A percentile compares a stretch with the other conserved stretches of the same genome.
Conservation (phyloP, 2,888 invertebrate species). For the Cephus rjabovi region DNA sequence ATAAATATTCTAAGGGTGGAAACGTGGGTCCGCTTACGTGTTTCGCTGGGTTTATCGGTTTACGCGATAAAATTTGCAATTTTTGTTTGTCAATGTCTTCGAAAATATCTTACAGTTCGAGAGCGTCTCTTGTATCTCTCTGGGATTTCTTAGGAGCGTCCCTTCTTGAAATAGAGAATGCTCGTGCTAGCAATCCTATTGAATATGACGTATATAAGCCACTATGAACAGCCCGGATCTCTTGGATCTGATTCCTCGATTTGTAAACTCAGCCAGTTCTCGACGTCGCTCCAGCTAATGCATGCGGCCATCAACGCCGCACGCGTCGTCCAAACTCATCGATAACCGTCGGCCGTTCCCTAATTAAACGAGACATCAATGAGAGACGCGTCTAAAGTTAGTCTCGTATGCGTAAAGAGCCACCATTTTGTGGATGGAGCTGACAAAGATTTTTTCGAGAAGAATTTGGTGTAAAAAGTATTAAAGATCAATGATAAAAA, state of each 20-base stretch:
- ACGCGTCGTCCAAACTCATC: background rate
- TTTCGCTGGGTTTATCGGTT: background rate
- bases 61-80: background rate
- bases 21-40: background rate
- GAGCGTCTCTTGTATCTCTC: background rate
- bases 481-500: background rate
- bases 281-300: slow-evolving; percentile 3
- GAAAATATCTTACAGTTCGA: background rate
- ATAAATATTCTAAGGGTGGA: background rate
- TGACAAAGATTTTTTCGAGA: background rate
- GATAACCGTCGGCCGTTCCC: slow-evolving; percentile 12
- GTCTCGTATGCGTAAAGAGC: slow-evolving; percentile 4
- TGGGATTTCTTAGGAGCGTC: background rate
- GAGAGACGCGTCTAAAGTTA: slow-evolving; percentile 13
- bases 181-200: background rate
- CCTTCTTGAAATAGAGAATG: background rate
- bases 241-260: slow-evolving; percentile 7
- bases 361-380: slow-evolving; percentile 14
- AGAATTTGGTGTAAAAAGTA: background rate
- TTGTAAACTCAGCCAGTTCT: slow-evolving; percentile 16
- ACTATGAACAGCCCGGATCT: background rate
- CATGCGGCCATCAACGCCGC: background rate
- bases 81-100: background rate
- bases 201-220: background rate
- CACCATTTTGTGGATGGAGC: background rate